Conservation (phyloP, 2,888 invertebrate species). For the Himalopsyche japonica region DNA sequence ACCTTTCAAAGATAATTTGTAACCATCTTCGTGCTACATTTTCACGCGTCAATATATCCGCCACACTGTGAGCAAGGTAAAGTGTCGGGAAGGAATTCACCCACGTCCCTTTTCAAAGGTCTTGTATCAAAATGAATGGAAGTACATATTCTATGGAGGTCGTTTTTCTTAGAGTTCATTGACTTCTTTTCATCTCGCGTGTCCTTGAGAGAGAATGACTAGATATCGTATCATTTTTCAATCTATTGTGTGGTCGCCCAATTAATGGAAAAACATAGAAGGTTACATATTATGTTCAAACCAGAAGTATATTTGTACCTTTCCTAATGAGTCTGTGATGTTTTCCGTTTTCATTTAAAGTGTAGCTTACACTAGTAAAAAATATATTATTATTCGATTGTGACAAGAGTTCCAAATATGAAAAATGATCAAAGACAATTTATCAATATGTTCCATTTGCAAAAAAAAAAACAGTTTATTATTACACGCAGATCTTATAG, state of each 20-base stretch:
- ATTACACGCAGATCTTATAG: too few species aligned
- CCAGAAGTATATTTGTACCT: too few species aligned
- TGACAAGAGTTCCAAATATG: too few species aligned
- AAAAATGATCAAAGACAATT: too few species aligned
- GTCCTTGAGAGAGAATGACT: background rate
- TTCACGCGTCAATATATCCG: background rate
- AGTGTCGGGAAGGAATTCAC: background rate
- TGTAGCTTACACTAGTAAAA: too few species aligned
- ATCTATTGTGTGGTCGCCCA: background rate
- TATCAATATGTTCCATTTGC: too few species aligned
- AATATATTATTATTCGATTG: too few species aligned
- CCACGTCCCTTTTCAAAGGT: background rate
- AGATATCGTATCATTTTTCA: background rate
- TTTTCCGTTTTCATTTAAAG: too few species aligned
- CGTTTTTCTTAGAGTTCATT: background rate
- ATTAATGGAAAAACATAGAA: background rate
- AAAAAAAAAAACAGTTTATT: too few species aligned
- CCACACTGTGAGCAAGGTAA: background rate
- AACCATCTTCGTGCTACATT: background rate
- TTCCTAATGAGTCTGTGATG: too few species aligned
- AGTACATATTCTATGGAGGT: background rate
- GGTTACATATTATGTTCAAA: too few species aligned
- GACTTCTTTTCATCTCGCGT: background rate
- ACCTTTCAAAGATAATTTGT: background rate
- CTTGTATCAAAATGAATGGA: background rate